These are phyloP conservation scores for Polypterus bichir DNA, from an alignment of 2,113 vertebrate species.

Conservation along the genomic window DNA sequence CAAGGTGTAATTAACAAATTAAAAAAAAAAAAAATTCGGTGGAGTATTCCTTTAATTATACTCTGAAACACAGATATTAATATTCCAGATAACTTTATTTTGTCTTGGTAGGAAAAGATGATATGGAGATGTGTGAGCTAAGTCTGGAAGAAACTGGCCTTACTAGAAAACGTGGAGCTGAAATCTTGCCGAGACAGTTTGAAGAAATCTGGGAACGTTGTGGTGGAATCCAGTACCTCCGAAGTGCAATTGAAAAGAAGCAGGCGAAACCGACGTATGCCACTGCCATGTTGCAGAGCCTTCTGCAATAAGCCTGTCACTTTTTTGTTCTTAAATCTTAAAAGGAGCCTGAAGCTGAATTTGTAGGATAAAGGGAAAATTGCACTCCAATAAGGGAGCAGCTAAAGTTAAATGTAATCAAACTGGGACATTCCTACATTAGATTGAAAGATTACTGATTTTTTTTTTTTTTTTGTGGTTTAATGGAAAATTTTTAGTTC, in stretches of 20 bases:
- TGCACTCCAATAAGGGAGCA: conserved; percentile 29
- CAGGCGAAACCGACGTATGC: conserved; percentile 89
- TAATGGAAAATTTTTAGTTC: conserved; percentile 30
- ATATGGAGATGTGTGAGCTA: conserved; percentile 98
- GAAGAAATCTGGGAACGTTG: conserved; percentile 97
- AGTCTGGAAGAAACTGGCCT: conserved; percentile 93
- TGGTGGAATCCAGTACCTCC: conserved; percentile 82
- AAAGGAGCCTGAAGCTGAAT: neutral
- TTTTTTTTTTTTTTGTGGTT: conserved; percentile 44
- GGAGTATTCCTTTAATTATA: no score
- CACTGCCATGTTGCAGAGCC: conserved; percentile 86
- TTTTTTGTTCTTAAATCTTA: fast-evolving
- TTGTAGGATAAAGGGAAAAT: conserved; percentile 38
- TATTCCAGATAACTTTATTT: no score
- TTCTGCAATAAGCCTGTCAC: conserved; percentile 49
- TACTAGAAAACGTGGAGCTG: conserved; percentile 82
- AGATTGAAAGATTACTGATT: conserved; percentile 45
- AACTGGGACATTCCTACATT: conserved; percentile 34
- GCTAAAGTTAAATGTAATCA: conserved; percentile 25
- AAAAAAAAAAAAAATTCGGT: no score
- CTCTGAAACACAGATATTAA: no score
- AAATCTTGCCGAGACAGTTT: conserved; percentile 87
- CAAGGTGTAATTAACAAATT: no score
- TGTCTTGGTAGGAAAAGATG: conserved; percentile 73
- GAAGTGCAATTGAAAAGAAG: conserved; percentile 75